These are phyloP conservation scores for Apistogramma diplotaenia DNA, from an alignment of 2,113 vertebrate species.

Conservation along the genomic window DNA sequence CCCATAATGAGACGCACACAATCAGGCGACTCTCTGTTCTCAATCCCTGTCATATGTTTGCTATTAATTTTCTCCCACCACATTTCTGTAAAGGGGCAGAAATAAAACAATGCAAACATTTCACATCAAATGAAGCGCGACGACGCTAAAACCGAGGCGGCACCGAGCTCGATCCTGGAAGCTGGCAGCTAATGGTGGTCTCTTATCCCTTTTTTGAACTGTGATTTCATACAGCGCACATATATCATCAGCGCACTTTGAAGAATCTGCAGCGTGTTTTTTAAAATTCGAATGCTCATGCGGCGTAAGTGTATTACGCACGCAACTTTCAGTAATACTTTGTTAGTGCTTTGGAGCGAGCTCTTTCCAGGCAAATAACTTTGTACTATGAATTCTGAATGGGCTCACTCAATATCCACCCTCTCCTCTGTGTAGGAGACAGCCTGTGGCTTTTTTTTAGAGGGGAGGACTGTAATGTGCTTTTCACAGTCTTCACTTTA, in stretches of 20 bases:
- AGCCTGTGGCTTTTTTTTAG: constrained; percentile 40
- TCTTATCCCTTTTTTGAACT: constrained; percentile 2
- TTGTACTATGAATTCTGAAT: constrained; percentile 44
- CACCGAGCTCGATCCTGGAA: constrained; percentile 16
- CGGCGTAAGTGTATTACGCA: not conserved
- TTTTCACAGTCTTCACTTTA: constrained; percentile 62
- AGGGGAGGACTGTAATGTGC: constrained; percentile 45
- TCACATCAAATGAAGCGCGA: constrained; percentile 57
- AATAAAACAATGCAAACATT: constrained; percentile 66
- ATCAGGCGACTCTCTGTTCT: constrained; percentile 52
- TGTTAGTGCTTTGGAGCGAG: not conserved
- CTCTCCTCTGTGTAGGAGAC: constrained; percentile 31
- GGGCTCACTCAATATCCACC: constrained; percentile 40
- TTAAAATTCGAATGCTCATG: not conserved
- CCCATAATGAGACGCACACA: constrained; percentile 51
- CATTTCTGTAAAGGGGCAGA: constrained; percentile 40
- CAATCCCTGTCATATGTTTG: constrained; percentile 46
- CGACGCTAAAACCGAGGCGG: constrained; percentile 35
- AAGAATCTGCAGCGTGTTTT: not conserved
- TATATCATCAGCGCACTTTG: not conserved
- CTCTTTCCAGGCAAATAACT: constrained; percentile 31
- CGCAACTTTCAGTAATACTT: not conserved
- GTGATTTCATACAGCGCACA: not conserved
- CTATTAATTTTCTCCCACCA: constrained; percentile 35
- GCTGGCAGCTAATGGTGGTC: constrained; percentile 22